phyloP scores from a whole-genome alignment of 2,797 vertebrate species.

The Hydrocynus forskahlii region DNA sequence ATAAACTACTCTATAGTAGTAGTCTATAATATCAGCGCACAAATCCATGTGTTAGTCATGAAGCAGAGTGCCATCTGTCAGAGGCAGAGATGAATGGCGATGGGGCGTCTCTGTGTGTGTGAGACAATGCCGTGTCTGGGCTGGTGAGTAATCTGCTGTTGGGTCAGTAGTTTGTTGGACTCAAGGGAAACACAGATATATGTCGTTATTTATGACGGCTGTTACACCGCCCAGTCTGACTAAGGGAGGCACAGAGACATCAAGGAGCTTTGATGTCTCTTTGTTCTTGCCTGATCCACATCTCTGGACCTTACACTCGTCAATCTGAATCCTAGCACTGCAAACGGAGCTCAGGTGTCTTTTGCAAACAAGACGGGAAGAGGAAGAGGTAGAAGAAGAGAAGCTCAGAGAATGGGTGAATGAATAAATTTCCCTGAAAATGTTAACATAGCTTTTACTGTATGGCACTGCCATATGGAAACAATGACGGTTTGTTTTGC shows the following conservation, averaged over 20 bases:
- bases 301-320: neutral
- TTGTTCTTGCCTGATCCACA: neutral
- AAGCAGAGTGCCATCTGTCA: neutral
- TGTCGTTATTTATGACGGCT: neutral
- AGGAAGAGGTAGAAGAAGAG: too few relatives aligned
- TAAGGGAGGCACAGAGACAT: too few relatives aligned
- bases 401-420: too few relatives aligned
- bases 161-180: neutral
- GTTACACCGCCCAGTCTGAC: neutral
- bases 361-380: too few relatives aligned
- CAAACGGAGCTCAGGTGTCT: too few relatives aligned
- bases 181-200: neutral
- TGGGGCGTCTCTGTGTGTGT: neutral
- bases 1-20: too few relatives aligned
- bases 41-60: neutral
- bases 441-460: too few relatives aligned
- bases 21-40: too few relatives aligned
- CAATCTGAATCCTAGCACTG: too few relatives aligned
- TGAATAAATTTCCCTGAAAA: too few relatives aligned
- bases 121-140: neutral
- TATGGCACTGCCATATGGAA: too few relatives aligned
- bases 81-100: neutral
- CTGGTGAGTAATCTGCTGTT: neutral
- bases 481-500: too few relatives aligned
- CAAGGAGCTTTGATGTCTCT: neutral